Evolutionary conservation across 2,113 vertebrate species (phyloP), one percentile per base, ranked within the genome.

Genomic region (Nanger granti): DNA sequence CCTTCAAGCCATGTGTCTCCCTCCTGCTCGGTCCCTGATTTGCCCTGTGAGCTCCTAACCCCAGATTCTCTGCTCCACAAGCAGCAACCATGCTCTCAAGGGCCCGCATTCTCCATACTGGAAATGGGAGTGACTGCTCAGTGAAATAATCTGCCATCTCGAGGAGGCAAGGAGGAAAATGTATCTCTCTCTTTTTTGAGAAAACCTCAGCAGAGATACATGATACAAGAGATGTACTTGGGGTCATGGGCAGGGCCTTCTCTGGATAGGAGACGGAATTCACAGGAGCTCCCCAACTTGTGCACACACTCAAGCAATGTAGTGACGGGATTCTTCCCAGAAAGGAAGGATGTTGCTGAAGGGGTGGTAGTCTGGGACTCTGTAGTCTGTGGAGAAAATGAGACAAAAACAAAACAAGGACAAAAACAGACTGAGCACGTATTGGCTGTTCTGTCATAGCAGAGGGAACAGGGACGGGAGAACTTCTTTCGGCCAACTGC

Each of bases 171-270:
- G 22, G 66, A 91, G 44, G 54, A 82, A 92, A 44, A 34, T 15
- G 8, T 44, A 11, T 31, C 49, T 64, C 28, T 86, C 44, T 83
- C n/a, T 52, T 34, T 88, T 28, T 22, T 8, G 60, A 87, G 54
- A 54, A 66, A 89, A 64, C n/a, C 59, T 59, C 57, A 22, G 57
- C 55, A 37, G 57, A 59, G 82, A 90, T 28, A 87, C 54, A 60
- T 6, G 85, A 41, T 8, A 55, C n/a, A 10, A 31, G 52, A 66
- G 64, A 97, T 98, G 52, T 99, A 99, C 99, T 99, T 99, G 31
- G 99, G 99, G 98, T 99, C 99, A 3, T 99, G 99, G 7, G 99
- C 99, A 0, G 99, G 99, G 13, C 99, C 99, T 4, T 99, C 99
- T 98, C 99, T 99, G 54, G 99, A 99, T 0, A 99, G 99, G 95